phyloP scores from a whole-genome alignment of 2,113 vertebrate genomes.

The Sapayoa aenigma region DNA sequence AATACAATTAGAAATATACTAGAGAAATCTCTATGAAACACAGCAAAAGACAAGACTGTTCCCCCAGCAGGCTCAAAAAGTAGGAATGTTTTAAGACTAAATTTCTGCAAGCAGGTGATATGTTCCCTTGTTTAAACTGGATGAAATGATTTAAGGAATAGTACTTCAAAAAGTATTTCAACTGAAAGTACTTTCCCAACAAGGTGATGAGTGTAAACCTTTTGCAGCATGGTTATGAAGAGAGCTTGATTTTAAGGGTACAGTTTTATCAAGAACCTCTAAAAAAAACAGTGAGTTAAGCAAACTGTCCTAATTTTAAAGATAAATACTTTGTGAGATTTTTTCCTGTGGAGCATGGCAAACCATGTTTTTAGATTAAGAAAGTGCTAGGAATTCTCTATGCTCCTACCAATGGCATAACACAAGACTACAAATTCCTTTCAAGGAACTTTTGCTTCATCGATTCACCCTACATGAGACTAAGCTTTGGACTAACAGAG shows the following conservation, averaged over 20 bases:
- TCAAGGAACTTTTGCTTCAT: background rate
- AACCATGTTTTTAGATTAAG: background rate
- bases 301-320: background rate
- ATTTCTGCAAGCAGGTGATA: background rate
- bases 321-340: background rate
- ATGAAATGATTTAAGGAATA: background rate
- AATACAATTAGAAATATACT: background rate
- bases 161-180: background rate
- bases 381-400: background rate
- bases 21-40: background rate
- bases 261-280: background rate
- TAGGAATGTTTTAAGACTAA: background rate
- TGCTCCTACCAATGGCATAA: background rate
- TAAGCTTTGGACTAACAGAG: background rate
- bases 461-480: background rate
- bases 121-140: background rate
- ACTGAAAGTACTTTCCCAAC: background rate
- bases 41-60: background rate
- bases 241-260: background rate
- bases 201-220: background rate
- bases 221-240: background rate
- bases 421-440: background rate
- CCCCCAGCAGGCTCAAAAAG: background rate
- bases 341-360: background rate
- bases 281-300: background rate